Conservation (phyloP, 1,140 invertebrate genomes). For the Calephelis nemesis region DNA sequence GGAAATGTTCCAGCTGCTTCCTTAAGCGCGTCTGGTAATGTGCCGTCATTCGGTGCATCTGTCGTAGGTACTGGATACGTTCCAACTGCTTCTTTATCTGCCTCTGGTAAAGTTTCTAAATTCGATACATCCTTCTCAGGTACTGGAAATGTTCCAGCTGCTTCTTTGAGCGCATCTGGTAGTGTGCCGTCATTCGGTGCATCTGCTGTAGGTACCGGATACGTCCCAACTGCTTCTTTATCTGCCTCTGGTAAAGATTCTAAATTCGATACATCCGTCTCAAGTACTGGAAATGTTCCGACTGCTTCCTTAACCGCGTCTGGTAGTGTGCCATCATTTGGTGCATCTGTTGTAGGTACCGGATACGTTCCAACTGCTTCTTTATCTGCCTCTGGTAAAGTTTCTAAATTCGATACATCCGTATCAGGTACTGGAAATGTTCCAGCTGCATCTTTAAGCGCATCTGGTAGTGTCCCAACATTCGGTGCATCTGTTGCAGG, state of each 20-base stretch:
- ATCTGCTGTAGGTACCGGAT: neutral
- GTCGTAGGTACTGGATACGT: neutral
- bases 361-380: neutral
- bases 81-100: neutral
- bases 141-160: neutral
- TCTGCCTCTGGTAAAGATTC: neutral
- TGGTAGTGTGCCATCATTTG: neutral
- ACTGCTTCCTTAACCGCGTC: neutral
- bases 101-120: neutral
- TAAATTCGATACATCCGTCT: neutral
- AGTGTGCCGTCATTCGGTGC: neutral
- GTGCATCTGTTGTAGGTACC: neutral
- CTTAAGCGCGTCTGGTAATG: neutral
- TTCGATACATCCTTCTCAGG: neutral
- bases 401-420: neutral
- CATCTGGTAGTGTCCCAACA: neutral
- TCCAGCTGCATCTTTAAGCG: neutral
- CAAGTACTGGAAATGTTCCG: neutral
- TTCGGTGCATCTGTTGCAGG: neutral
- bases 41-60: neutral
- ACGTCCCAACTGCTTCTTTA: neutral
- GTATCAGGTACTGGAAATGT: neutral
- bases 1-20: too few relatives aligned
- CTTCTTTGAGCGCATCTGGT: too few relatives aligned
- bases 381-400: too few relatives aligned